A percentile compares a stretch with the other conserved stretches of the same genome.
phyloP scores from a whole-genome alignment of 2,888 invertebrate species.

The Agrotis ipsilon region DNA sequence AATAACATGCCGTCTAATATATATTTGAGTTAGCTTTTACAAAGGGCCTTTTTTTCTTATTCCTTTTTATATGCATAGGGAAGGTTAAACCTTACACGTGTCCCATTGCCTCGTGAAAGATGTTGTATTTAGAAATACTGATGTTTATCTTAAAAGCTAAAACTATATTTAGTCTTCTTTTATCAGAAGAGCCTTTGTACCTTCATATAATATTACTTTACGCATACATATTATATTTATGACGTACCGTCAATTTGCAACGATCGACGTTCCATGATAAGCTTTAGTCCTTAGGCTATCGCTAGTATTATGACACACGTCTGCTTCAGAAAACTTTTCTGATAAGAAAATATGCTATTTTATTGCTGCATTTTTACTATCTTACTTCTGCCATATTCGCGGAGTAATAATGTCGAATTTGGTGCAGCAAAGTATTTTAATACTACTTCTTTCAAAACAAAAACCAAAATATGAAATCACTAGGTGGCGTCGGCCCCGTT shows the following conservation, averaged over 20 bases:
- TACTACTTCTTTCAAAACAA: no score
- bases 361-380: background rate
- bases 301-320: slow-evolving; percentile 9
- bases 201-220: no score
- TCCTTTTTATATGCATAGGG: background rate
- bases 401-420: no score
- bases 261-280: slow-evolving; percentile 11
- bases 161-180: background rate
- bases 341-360: background rate
- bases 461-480: no score
- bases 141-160: background rate
- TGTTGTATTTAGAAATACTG: background rate
- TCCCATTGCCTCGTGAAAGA: no score
- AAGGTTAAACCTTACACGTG: slow-evolving; percentile 5
- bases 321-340: slow-evolving; percentile 5
- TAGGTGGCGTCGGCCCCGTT: no score
- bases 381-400: no score
- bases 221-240: background rate
- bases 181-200: background rate
- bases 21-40: background rate
- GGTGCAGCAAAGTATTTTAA: no score
- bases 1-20: background rate
- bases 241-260: background rate
- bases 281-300: background rate
- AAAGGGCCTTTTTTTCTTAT: background rate